A percentile compares a stretch with the other conserved stretches of the same genome.
These are phyloP conservation scores for Meriones psammophilus DNA, from an alignment of 2,797 vertebrate species.

Conservation along the genomic window DNA sequence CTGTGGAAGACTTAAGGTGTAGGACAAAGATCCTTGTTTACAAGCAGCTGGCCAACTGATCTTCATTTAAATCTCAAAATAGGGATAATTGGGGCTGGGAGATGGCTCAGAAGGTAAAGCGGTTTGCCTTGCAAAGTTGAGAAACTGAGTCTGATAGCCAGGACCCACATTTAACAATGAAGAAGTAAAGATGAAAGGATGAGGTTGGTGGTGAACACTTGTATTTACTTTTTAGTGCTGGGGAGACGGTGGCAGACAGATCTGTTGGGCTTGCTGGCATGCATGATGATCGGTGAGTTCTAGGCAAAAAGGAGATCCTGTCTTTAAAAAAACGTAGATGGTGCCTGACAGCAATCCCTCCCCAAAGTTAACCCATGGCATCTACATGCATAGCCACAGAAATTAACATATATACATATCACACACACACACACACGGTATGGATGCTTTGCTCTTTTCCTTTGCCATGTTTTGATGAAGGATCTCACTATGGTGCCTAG, in stretches of 20 bases:
- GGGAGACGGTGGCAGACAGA: neutral
- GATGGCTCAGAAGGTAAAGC: neutral
- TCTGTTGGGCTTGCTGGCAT: neutral
- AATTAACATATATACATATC: accelerated
- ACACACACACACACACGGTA: neutral
- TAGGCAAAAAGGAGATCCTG: neutral
- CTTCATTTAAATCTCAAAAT: neutral
- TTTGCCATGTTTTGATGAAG: neutral
- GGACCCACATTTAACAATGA: neutral
- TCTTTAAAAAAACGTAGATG: neutral
- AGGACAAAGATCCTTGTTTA: neutral
- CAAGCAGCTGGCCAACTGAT: neutral
- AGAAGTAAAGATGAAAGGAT: neutral
- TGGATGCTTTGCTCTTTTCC: neutral
- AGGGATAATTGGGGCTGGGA: neutral
- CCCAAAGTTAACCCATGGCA: neutral
- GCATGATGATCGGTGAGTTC: neutral
- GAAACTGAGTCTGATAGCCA: neutral
- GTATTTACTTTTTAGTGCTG: neutral
- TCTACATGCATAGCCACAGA: neutral
- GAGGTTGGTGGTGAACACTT: neutral
- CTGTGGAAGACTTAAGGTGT: neutral
- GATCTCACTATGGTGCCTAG: neutral
- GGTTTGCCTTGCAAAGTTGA: neutral
- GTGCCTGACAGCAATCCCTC: neutral